phyloP scores from a whole-genome alignment of 2,113 vertebrate genomes.

The Triplophysa siluroides region DNA sequence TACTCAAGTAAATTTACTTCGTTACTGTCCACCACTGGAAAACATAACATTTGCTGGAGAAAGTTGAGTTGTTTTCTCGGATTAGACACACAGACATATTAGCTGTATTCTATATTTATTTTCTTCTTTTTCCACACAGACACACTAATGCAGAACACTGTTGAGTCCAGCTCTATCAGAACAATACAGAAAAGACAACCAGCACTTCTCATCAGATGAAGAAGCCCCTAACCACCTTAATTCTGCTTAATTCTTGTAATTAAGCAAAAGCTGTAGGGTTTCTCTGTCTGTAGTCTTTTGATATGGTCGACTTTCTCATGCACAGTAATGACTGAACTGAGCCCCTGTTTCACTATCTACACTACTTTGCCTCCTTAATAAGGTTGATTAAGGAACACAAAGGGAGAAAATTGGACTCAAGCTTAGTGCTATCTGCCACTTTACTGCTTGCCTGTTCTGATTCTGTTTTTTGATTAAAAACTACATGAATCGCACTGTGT shows the following conservation, averaged over 20 bases:
- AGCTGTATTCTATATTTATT: neutral
- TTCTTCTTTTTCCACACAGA: no score
- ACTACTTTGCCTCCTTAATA: constrained; percentile 56
- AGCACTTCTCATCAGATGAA: neutral
- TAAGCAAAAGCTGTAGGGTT: neutral
- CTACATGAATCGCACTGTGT: neutral
- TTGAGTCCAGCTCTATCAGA: neutral
- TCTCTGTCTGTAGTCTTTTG: neutral
- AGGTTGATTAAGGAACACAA: constrained; percentile 55
- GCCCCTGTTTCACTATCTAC: constrained; percentile 49
- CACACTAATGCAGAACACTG: no score
- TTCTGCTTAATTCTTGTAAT: neutral
- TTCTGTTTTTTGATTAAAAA: constrained; percentile 1
- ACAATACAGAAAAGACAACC: neutral
- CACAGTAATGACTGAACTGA: constrained; percentile 56
- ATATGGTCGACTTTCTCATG: constrained; percentile 55
- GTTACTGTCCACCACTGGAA: no score
- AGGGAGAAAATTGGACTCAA: constrained; percentile 23
- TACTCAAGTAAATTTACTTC: no score
- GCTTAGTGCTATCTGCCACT: neutral
- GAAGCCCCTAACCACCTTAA: neutral
- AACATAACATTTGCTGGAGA: neutral
- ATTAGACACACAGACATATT: neutral
- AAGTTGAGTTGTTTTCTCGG: neutral
- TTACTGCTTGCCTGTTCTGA: neutral